Base-by-base conservation (phyloP, 2,888 invertebrate genomes). In the Brassicogethes aeneus region DNA sequence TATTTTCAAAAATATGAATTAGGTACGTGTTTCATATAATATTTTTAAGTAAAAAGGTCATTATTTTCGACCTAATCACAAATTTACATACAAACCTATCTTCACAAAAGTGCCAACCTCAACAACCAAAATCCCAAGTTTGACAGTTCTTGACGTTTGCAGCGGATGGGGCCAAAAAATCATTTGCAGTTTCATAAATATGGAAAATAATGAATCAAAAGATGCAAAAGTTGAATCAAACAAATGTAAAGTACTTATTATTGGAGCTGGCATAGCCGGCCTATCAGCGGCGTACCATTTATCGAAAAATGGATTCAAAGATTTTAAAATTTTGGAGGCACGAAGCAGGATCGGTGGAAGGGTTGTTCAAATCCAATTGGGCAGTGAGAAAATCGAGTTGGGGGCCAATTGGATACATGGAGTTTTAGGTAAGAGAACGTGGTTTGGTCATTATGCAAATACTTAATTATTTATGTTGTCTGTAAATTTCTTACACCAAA, bases 371-470 rank as follows among this genome's bases (percentile, higher is more conserved):
- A 79, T 83, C 57, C 77, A 81, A 55, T 73, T 86, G 63, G 82
- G 81, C 64, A 69, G 69, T 42, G 72, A 74, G 56, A 71, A 67
- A 62, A 76, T 92, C 35, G 92, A 93, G 70, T 69, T 91, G 47
- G 93, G 93, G 41, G 92, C 92, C 17, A 92, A 92, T 66, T 92
- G 91, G 89, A 89, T 93, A 54, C 92, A 93, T 61, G 93, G 93
- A 30, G 88, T 91, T 36, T 70, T 89, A 32, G 51, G 16, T 32
- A 32, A 23, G n/a, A n/a, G n/a, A n/a, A n/a, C n/a, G n/a, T n/a
- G n/a, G n/a, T n/a, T n/a, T n/a, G n/a, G n/a, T n/a, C n/a, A n/a
- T n/a, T n/a, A n/a, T n/a, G n/a, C n/a, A n/a, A n/a, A n/a, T n/a
- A n/a, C n/a, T n/a, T n/a, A n/a, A n/a, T n/a, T n/a, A n/a, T n/a